Evolutionary conservation across 2,113 vertebrate genomes (phyloP), one percentile per base, ranked within the genome.

Genomic region (Pelodiscus sinensis): DNA sequence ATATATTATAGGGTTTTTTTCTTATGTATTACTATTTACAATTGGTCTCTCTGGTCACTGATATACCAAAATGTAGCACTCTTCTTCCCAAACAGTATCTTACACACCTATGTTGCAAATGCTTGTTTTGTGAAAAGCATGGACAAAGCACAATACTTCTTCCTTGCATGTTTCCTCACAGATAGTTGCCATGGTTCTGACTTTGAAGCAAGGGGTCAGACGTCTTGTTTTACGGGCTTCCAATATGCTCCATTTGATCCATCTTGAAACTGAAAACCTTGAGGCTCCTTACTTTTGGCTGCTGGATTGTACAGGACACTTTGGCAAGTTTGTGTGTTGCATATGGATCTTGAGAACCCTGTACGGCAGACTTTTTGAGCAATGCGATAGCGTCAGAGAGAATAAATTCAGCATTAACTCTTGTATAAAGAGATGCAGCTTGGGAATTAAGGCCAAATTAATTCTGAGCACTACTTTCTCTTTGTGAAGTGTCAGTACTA

Each of bases 171-270:
- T 96, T 92, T 65, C 62, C 77, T 19, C 62, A 75, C 15, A 90
- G 93, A 95, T 88, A 94, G 92, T 95, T 95, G 88, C 96, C 95
- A 95, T 90, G 94, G 93, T 93, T 50, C 84, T 94, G 90, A 90
- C 92, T 88, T 92, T 81, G 88, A 56, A 50, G 29, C 55, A 77
- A 31, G 82, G 93, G 83, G 93, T 94, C 84, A 91, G 55, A 85
- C 88, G 90, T 88, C 93, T 95, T 94, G 62, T 92, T 77, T 96
- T 96, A 96, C 89, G 92, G 82, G 93, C 92, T 95, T 96, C 92
- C 90, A 94, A 21, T 90, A 87, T 83, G 58, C 78, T 95, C 92
- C 86, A 94, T 88, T 94, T 92, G 94, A 95, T 94, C 95, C 92
- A 95, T 82, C 89, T 92, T 88, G 93, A 96, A 94, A 96, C 19